A percentile compares a stretch with the other conserved stretches of the same genome.
phyloP scores from a whole-genome alignment of 2,113 vertebrate species.

The Sakesphorus luctuosus region DNA sequence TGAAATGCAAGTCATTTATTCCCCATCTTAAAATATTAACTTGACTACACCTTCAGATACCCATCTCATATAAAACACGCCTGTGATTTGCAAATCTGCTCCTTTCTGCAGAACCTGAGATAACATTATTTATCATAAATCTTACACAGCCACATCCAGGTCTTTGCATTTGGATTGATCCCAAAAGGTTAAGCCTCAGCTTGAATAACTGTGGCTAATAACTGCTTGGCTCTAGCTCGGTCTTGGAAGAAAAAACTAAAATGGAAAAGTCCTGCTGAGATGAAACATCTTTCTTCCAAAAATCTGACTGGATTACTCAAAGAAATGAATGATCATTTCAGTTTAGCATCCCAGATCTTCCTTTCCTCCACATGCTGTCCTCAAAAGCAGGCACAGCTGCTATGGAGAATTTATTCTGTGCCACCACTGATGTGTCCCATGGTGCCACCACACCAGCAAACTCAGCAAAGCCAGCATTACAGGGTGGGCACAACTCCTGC shows the following conservation, averaged over 20 bases:
- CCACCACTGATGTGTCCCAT: not conserved
- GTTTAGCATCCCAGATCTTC: not conserved
- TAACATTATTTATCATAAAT: not conserved
- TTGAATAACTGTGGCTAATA: not conserved
- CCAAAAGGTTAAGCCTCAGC: not conserved
- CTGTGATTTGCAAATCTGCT: not conserved
- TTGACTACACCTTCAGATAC: not conserved
- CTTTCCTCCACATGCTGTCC: not conserved
- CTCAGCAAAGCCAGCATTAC: not conserved
- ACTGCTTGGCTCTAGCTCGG: not conserved
- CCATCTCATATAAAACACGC: not conserved
- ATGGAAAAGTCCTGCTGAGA: not conserved
- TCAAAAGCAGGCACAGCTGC: not conserved
- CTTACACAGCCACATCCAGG: not conserved
- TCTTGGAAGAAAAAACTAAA: not conserved
- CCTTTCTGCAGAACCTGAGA: not conserved
- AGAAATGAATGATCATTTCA: not conserved
- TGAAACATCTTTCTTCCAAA: not conserved
- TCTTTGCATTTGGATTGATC: not conserved
- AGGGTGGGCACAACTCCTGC: not conserved
- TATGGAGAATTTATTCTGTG: not conserved
- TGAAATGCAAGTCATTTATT: not conserved
- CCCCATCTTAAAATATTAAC: conserved; percentile 14
- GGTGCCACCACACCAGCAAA: not conserved
- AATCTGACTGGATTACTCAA: not conserved